phyloP scores from a whole-genome alignment of 2,888 invertebrate species.

The Kuschelorhynchus macadamiae region DNA sequence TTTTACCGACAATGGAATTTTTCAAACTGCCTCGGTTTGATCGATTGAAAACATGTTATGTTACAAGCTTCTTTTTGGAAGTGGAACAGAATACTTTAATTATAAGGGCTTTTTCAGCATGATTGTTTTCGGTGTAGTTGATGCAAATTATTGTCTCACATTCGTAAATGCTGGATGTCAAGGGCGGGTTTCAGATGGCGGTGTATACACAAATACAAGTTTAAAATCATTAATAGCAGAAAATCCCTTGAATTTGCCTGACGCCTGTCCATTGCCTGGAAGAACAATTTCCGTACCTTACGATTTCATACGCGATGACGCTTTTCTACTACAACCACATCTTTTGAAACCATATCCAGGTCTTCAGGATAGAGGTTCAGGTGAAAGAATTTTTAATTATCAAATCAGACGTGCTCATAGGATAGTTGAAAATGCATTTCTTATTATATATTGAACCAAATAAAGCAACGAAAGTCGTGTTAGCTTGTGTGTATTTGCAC shows the following conservation, averaged over 20 bases:
- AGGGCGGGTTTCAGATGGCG: constrained; percentile 15
- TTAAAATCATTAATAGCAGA: background rate
- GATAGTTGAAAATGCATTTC: constrained; percentile 6
- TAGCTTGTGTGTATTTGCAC: constrained; percentile 52
- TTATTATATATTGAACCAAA: constrained; percentile 47
- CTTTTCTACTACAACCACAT: constrained; percentile 48
- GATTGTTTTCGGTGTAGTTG: constrained; percentile 14
- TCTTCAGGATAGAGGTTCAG: constrained; percentile 26
- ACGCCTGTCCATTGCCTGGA: constrained; percentile 3
- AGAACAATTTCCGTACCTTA: constrained; percentile 21
- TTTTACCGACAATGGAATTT: constrained; percentile 11
- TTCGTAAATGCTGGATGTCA: constrained; percentile 17
- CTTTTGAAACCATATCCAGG: constrained; percentile 47
- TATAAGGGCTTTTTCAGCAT: constrained; percentile 22
- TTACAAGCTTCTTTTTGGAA: constrained; percentile 7
- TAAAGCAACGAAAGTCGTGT: constrained; percentile 53
- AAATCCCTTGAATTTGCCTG: constrained; percentile 12
- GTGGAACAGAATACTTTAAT: constrained; percentile 22
- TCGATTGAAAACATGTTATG: background rate
- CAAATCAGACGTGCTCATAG: constrained; percentile 54
- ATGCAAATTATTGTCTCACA: constrained; percentile 26
- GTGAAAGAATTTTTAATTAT: constrained; percentile 55
- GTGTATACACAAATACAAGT: constrained; percentile 13
- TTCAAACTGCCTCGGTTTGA: constrained; percentile 1
- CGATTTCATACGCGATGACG: constrained; percentile 57